Percentiles rank a stretch among this genome's conserved stretches.
Evolutionary conservation across 2,888 invertebrate genomes (phyloP).

Genomic region (Coleophora flavipennella): DNA sequence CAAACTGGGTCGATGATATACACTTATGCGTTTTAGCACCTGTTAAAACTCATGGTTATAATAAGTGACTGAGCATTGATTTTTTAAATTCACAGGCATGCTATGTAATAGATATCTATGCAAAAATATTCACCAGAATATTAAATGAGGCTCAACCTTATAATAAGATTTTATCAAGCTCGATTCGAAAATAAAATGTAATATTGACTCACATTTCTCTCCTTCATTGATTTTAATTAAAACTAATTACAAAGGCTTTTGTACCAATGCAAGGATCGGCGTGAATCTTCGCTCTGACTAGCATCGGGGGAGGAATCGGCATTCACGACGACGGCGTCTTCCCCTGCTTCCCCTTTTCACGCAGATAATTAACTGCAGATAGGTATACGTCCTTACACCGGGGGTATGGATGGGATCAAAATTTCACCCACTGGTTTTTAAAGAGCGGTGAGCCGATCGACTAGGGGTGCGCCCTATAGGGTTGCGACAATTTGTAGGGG

Average conservation of each 20-base stretch:
- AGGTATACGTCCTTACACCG: constrained; percentile 46
- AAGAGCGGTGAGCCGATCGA: constrained; percentile 45
- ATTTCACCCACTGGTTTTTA: constrained; percentile 62
- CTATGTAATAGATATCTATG: too few relatives aligned
- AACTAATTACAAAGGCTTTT: constrained; percentile 57
- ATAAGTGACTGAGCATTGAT: too few relatives aligned
- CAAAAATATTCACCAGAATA: not conserved
- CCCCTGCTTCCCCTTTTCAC: constrained; percentile 48
- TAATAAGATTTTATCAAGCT: not conserved
- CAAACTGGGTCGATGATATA: too few relatives aligned
- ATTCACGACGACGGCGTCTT: constrained; percentile 49
- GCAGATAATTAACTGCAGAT: constrained; percentile 69
- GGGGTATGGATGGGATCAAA: constrained; percentile 49
- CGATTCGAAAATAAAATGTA: constrained; percentile 3
- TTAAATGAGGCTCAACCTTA: not conserved
- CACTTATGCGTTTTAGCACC: too few relatives aligned
- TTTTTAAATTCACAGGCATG: too few relatives aligned
- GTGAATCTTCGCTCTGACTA: constrained; percentile 40
- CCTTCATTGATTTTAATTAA: constrained; percentile 58
- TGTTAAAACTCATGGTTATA: too few relatives aligned
- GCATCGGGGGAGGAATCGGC: constrained; percentile 48
- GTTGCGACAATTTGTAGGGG: constrained; percentile 62
- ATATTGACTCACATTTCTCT: constrained; percentile 36
- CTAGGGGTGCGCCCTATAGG: constrained; percentile 46
- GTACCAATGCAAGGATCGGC: constrained; percentile 37